Percentiles rank a stretch among this genome's conserved stretches.
phyloP scores from a whole-genome alignment of 2,113 vertebrate genomes.

The Puffinus mauretanicus region DNA sequence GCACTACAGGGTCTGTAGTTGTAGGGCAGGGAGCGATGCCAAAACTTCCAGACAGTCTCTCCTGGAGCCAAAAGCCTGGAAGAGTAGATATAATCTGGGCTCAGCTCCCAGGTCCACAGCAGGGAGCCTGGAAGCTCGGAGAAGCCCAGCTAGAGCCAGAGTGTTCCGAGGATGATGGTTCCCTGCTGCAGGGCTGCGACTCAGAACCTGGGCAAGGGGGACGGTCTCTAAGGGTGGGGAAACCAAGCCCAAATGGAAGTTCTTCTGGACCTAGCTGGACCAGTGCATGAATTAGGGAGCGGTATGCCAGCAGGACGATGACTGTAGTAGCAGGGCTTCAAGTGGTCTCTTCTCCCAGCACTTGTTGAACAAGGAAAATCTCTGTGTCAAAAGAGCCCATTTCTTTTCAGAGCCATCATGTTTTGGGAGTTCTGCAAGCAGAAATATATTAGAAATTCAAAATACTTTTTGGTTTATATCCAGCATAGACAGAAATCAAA shows the following conservation, averaged over 20 bases:
- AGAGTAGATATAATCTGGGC: slow-evolving; percentile 61
- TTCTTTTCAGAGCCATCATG: background rate
- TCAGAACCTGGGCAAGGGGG: background rate
- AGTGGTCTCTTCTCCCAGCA: background rate
- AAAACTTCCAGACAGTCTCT: slow-evolving; percentile 57
- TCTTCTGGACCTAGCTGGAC: background rate
- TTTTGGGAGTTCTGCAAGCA: background rate
- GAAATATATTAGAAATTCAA: background rate
- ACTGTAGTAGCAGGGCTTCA: background rate
- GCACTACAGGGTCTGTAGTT: background rate
- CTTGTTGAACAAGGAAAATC: background rate
- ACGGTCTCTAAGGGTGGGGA: background rate
- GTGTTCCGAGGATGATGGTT: background rate
- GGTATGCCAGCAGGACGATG: background rate
- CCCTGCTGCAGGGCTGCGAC: background rate
- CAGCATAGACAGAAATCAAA: background rate
- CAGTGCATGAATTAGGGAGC: background rate
- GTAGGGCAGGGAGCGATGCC: slow-evolving; percentile 30
- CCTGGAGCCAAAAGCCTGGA: slow-evolving; percentile 57
- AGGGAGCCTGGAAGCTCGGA: slow-evolving; percentile 21
- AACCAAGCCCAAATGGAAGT: background rate
- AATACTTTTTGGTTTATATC: background rate
- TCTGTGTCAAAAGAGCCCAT: background rate
- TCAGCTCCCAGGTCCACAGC: slow-evolving; percentile 55
- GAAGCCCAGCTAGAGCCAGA: background rate